These are phyloP conservation scores for Amiota minor DNA, from an alignment of 2,888 invertebrate genomes.

Conservation along the genomic window DNA sequence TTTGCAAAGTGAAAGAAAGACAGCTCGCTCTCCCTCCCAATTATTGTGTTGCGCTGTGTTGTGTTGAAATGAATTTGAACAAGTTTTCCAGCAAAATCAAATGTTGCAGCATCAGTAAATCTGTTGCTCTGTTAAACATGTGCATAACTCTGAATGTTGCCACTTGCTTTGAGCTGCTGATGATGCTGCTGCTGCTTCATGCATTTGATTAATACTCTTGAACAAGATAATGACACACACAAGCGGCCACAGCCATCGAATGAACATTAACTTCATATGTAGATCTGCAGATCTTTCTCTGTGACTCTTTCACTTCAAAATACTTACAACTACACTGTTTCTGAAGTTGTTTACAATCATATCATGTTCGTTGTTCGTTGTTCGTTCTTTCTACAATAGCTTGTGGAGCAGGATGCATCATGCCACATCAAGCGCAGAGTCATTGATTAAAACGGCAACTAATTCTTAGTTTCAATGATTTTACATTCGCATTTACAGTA, in stretches of 20 bases:
- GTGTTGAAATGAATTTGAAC: not conserved
- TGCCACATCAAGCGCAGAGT: conserved; percentile 16
- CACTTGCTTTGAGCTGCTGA: too few relatives aligned
- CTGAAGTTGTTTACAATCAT: conserved; percentile 2
- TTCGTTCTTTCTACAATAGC: not conserved
- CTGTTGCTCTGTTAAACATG: conserved; percentile 48
- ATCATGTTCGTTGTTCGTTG: conserved; percentile 24
- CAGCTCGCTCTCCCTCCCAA: not conserved
- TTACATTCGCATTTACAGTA: conserved; percentile 12
- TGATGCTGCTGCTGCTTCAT: not conserved
- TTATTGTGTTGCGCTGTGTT: not conserved
- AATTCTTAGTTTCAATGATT: conserved; percentile 34
- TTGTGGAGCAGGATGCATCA: conserved; percentile 16
- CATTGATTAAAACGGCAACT: conserved; percentile 31
- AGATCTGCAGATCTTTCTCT: not conserved
- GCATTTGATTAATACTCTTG: conserved; percentile 27
- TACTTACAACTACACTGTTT: too few relatives aligned
- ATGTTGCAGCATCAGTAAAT: conserved; percentile 40
- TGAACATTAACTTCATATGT: not conserved
- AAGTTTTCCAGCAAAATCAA: conserved; percentile 14
- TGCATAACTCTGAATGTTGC: not conserved
- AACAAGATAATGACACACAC: conserved; percentile 23
- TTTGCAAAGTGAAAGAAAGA: not conserved
- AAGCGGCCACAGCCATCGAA: conserved; percentile 2
- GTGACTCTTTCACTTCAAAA: too few relatives aligned